Base-by-base conservation (phyloP, 2,113 vertebrate species). In the Colinus virginianus region DNA sequence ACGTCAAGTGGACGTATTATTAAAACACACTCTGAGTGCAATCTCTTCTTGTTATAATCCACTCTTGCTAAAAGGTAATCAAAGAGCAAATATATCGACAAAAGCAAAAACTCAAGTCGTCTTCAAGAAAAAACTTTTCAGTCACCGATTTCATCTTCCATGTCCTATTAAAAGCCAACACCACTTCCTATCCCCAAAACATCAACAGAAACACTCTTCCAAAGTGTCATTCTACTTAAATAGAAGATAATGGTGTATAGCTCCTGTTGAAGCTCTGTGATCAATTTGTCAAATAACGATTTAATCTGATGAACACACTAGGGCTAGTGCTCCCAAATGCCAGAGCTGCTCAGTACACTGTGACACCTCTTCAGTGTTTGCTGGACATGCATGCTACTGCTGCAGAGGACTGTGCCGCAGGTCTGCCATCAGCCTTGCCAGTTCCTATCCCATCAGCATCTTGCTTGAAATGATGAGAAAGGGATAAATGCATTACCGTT, bases 41-140 rank as follows among this genome's bases (percentile, higher is more conserved):
- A 80, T 25, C 74, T 25, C 87, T 90, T 67, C 34, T 87, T 82
- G 49, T 77, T 43, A 45, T 32, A 69, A 67, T 45, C 22, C 62
- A 64, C 68, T 93, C 43, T 78, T 81, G 38, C 64, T 84, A 45
- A 90, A 71, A 84, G 90, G 32, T 36, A 91, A 84, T n/a, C 63
- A 90, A 84, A 74, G 77, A 90, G 79, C 23, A 91, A 80, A 92
- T 51, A 77, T 14, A 83, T 89, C 32, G 66, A 61, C 2, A 7
- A 56, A 74, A 78, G 32, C 11, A 32, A 87, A 92, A 83, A 69
- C 59, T 53, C 77, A 77, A 63, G 43, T 3, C 14, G 23, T 28
- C 32, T 59, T 64, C 49, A 62, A 70, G 28, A 49, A 61, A 89
- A 80, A 61, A 55, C 53, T 59, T 76, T 56, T 26, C 55, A 87